phyloP scores from a whole-genome alignment of 2,888 invertebrate genomes.

The Poecilobothrus nobilitatus region DNA sequence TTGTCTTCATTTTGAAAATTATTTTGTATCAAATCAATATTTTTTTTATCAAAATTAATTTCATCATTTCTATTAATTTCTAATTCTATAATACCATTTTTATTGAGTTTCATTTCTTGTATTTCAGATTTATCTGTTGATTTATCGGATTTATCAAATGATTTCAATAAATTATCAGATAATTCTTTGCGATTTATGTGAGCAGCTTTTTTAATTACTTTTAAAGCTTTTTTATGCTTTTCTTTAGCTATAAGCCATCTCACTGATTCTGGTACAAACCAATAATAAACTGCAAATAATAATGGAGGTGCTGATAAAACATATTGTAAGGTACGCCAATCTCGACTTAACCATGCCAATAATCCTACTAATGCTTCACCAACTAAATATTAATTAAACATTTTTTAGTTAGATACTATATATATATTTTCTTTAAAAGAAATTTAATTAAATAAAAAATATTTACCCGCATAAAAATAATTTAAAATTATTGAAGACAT shows the following conservation, averaged over 20 bases:
- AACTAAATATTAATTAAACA: slow-evolving; percentile 26
- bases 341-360: slow-evolving; percentile 50
- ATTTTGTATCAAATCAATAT: not conserved
- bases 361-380: slow-evolving; percentile 56
- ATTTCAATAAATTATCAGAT: slow-evolving; percentile 43
- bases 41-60: not conserved
- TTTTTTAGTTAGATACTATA: not conserved
- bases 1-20: slow-evolving; percentile 25
- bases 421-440: too few species aligned
- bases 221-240: slow-evolving; percentile 47
- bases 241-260: slow-evolving; percentile 56
- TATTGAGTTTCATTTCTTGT: slow-evolving; percentile 14
- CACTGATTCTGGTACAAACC: slow-evolving; percentile 58
- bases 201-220: slow-evolving; percentile 51
- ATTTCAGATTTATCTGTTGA: slow-evolving; percentile 7
- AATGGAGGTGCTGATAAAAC: slow-evolving; percentile 53
- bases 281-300: slow-evolving; percentile 52
- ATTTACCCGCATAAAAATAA: slow-evolving; percentile 50
- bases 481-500: slow-evolving; percentile 55
- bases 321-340: slow-evolving; percentile 51
- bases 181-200: slow-evolving; percentile 47
- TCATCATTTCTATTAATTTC: not conserved
- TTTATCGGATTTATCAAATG: slow-evolving; percentile 36
- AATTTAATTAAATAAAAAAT: not conserved
- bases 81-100: not conserved